A percentile compares a stretch with the other conserved stretches of the same genome.
These are phyloP conservation scores for Eubasilissa splendida DNA, from an alignment of 2,888 invertebrate species.

Conservation along the genomic window DNA sequence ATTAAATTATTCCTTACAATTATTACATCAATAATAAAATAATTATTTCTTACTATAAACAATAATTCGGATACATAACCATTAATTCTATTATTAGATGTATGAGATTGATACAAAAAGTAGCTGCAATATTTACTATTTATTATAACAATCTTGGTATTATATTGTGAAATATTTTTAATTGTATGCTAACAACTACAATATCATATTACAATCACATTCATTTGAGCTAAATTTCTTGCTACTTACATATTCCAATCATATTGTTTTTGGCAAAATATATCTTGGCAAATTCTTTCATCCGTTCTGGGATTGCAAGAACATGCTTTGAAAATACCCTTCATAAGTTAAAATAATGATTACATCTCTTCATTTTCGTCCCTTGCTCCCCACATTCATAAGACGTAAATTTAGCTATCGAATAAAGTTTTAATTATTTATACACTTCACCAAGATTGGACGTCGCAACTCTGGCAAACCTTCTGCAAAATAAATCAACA, in stretches of 20 bases:
- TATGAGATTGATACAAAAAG: conserved; percentile 10
- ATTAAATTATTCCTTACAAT: conserved; percentile 15
- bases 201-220: conserved; percentile 14
- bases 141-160: too few relatives aligned
- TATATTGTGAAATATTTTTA: background rate
- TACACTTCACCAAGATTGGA: too few relatives aligned
- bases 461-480: too few relatives aligned
- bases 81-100: conserved; percentile 3
- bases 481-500: too few relatives aligned
- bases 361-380: too few relatives aligned
- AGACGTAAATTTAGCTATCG: too few relatives aligned
- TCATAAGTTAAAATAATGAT: too few relatives aligned
- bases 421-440: too few relatives aligned
- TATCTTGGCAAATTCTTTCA: background rate
- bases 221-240: conserved; percentile 3
- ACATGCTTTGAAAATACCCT: background rate
- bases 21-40: conserved; percentile 38
- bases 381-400: too few relatives aligned
- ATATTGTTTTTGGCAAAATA: background rate
- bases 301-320: background rate
- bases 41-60: conserved; percentile 31
- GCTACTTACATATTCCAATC: background rate
- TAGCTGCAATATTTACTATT: background rate
- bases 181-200: background rate
- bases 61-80: conserved; percentile 27